A percentile compares a stretch with the other conserved stretches of the same genome.
phyloP scores from a whole-genome alignment of 1,140 invertebrate species.

The Drosophila repletoides region DNA sequence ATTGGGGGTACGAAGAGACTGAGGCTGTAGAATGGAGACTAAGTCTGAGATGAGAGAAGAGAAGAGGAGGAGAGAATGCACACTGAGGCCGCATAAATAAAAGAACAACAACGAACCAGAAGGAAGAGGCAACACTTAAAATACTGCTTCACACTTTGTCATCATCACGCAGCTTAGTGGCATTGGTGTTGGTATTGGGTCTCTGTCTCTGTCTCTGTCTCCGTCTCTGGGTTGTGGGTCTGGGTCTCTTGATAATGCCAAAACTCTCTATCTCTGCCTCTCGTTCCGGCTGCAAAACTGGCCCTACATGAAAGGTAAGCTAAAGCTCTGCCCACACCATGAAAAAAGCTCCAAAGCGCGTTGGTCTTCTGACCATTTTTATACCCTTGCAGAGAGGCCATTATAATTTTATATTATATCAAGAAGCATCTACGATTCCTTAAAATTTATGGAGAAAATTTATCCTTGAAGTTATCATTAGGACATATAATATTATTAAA shows the following conservation, averaged over 20 bases:
- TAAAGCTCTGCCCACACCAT: slow-evolving; percentile 14
- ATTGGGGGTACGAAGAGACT: background rate
- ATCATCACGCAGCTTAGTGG: slow-evolving; percentile 69
- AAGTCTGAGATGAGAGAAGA: background rate
- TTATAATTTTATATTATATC: too few relatives aligned
- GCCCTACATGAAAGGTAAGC: background rate
- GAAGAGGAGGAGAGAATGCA: slow-evolving; percentile 13
- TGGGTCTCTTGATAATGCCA: slow-evolving; percentile 6
- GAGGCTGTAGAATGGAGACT: slow-evolving; percentile 2
- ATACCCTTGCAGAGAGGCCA: too few relatives aligned
- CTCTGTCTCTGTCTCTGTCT: background rate
- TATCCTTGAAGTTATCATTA: too few relatives aligned
- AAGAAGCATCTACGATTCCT: too few relatives aligned
- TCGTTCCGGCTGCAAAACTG: background rate
- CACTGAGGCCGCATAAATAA: background rate
- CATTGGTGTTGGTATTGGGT: slow-evolving; percentile 6
- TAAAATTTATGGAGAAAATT: too few relatives aligned
- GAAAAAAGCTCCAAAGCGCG: slow-evolving; percentile 54
- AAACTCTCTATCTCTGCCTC: too few relatives aligned
- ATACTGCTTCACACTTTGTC: slow-evolving; percentile 76
- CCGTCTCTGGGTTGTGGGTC: background rate
- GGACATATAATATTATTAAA: too few relatives aligned
- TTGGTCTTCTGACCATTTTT: slow-evolving; percentile 77
- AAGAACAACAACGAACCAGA: slow-evolving; percentile 13
- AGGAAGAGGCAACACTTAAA: slow-evolving; percentile 60